Evolutionary conservation across 2,888 invertebrate species (phyloP).

Genomic region (Cheilosia soror): DNA sequence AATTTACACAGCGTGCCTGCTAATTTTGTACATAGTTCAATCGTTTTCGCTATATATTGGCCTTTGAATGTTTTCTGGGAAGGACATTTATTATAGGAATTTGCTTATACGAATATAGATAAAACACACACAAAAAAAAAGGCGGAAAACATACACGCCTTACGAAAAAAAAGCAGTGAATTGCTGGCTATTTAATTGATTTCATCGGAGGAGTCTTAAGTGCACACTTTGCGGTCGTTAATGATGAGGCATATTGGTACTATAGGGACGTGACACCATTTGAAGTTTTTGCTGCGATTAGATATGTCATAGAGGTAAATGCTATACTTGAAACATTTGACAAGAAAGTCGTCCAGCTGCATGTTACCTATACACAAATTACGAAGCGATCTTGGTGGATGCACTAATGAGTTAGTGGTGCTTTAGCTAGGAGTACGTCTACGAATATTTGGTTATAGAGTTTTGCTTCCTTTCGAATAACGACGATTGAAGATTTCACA

Average conservation of each 20-base stretch:
- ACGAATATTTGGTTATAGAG: too few species aligned
- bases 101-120: conserved; percentile 35
- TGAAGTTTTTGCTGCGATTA: conserved; percentile 59
- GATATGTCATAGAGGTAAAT: conserved; percentile 61
- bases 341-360: conserved; percentile 23
- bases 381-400: background rate
- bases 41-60: conserved; percentile 31
- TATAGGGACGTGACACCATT: conserved; percentile 51
- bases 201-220: conserved; percentile 59
- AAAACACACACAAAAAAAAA: background rate
- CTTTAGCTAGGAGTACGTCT: too few species aligned
- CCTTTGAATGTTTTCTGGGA: conserved; percentile 45
- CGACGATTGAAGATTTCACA: too few species aligned
- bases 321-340: conserved; percentile 26
- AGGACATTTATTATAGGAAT: conserved; percentile 58
- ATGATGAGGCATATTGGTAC: conserved; percentile 44
- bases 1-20: conserved; percentile 67
- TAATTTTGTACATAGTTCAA: conserved; percentile 63
- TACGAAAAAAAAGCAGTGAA: conserved; percentile 20
- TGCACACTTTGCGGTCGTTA: conserved; percentile 59
- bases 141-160: conserved; percentile 10
- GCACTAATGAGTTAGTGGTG: background rate
- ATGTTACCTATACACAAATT: background rate
- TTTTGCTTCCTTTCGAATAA: too few species aligned
- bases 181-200: conserved; percentile 66